Percentiles rank a stretch among this genome's conserved stretches.
Evolutionary conservation across 2,888 invertebrate species (phyloP).

Genomic region (Melanophora roralis): DNA sequence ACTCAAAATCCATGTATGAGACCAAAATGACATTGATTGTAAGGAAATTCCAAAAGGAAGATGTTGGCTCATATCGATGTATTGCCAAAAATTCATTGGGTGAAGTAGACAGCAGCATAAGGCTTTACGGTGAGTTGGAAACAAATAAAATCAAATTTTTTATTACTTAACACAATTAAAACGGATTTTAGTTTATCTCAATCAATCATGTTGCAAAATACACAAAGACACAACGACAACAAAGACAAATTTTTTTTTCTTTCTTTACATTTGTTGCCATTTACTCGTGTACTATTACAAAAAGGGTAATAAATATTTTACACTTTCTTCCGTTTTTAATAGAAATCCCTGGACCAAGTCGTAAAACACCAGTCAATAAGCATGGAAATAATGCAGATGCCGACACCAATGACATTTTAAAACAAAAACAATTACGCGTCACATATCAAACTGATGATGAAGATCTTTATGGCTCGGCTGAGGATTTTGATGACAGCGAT

Average conservation of each 20-base stretch:
- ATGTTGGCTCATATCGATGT: slow-evolving; percentile 90
- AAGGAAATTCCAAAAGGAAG: slow-evolving; percentile 83
- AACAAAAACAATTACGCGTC: slow-evolving; percentile 76
- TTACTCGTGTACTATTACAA: neutral
- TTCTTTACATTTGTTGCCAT: slow-evolving; percentile 31
- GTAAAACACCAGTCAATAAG: slow-evolving; percentile 79
- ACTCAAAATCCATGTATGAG: slow-evolving; percentile 86
- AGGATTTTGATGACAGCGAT: slow-evolving; percentile 82
- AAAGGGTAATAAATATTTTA: slow-evolving; percentile 48
- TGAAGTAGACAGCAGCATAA: slow-evolving; percentile 91
- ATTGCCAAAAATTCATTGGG: slow-evolving; percentile 92
- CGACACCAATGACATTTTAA: slow-evolving; percentile 77
- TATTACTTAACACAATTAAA: neutral
- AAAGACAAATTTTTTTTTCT: neutral
- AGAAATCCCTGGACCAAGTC: slow-evolving; percentile 88
- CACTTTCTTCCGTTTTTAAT: slow-evolving; percentile 65
- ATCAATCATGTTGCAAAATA: slow-evolving; percentile 43
- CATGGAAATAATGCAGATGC: slow-evolving; percentile 72
- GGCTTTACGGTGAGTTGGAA: slow-evolving; percentile 85
- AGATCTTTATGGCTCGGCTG: slow-evolving; percentile 85
- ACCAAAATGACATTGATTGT: slow-evolving; percentile 89
- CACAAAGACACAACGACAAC: neutral
- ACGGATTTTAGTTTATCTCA: slow-evolving; percentile 13
- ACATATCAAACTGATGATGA: slow-evolving; percentile 80
- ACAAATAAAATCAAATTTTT: neutral